phyloP scores from a whole-genome alignment of 30 jellyfish, hydroid and myxozoan genomes.

The Hydractinia symbiolongicarpus region DNA sequence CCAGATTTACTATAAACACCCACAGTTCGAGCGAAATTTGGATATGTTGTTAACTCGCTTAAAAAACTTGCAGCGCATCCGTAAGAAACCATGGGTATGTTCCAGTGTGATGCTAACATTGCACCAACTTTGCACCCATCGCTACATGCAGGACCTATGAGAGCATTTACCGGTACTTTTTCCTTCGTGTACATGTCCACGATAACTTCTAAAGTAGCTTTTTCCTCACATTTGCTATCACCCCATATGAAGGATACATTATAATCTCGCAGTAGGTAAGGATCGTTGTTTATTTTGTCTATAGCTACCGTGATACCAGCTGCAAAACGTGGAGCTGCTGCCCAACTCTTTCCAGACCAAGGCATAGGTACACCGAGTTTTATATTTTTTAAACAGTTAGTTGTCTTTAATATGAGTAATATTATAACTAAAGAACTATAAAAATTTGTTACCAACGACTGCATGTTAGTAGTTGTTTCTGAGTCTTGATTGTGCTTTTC shows the following conservation, averaged over 20 bases:
- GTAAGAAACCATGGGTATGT: constrained; percentile 74
- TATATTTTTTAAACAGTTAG: constrained; percentile 1
- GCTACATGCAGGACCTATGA: constrained; percentile 88
- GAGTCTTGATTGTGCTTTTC: too few relatives aligned
- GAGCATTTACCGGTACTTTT: constrained; percentile 40
- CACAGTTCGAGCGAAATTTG: constrained; percentile 78
- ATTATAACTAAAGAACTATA: too few relatives aligned
- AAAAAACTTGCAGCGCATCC: constrained; percentile 67
- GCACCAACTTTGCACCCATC: constrained; percentile 78
- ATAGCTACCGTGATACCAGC: constrained; percentile 71
- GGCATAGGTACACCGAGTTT: constrained; percentile 80
- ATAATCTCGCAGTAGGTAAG: constrained; percentile 53
- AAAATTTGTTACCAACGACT: too few relatives aligned
- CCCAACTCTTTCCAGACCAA: constrained; percentile 81
- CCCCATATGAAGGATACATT: constrained; percentile 56
- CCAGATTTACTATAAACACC: constrained; percentile 82
- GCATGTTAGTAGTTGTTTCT: too few relatives aligned
- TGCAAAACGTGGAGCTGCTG: constrained; percentile 78
- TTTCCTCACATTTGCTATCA: constrained; percentile 72
- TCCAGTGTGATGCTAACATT: constrained; percentile 59
- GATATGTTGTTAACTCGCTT: constrained; percentile 36
- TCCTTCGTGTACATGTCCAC: constrained; percentile 47
- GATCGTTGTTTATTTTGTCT: constrained; percentile 52
- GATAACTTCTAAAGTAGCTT: constrained; percentile 45
- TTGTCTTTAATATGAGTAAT: too few relatives aligned